Conservation (phyloP, 2,888 invertebrate genomes). For the Erpobdella octoculata region DNA sequence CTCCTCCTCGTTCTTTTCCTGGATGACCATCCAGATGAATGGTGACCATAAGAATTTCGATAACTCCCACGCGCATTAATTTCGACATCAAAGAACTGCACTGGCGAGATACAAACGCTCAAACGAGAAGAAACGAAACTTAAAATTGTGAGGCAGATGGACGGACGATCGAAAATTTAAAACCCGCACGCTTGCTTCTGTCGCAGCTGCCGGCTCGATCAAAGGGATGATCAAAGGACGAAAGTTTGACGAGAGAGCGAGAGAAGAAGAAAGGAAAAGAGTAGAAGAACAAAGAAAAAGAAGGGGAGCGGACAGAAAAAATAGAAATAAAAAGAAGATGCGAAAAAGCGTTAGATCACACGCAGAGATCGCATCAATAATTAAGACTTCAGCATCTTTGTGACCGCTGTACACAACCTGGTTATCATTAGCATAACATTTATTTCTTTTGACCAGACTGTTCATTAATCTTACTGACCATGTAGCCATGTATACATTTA, state of each 20-base stretch:
- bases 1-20: neutral
- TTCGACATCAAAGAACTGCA: neutral
- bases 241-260: constrained; percentile 10
- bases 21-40: neutral
- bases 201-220: constrained; percentile 8
- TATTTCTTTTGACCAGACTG: too few species aligned
- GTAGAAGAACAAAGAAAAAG: neutral
- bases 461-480: too few species aligned
- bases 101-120: constrained; percentile 2
- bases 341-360: constrained; percentile 13
- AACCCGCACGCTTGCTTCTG: constrained; percentile 16
- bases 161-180: constrained; percentile 12
- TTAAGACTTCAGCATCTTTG: neutral
- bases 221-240: constrained; percentile 17
- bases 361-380: constrained; percentile 1
- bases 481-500: too few species aligned
- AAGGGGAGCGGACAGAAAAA: constrained; percentile 11
- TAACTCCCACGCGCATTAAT: neutral
- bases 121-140: constrained; percentile 5
- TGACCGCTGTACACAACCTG: too few species aligned
- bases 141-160: constrained; percentile 7
- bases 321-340: constrained; percentile 7
- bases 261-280: constrained; percentile 3
- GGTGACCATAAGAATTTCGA: too few species aligned
- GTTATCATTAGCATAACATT: too few species aligned